Conservation (phyloP, 2,797 vertebrate genomes). For the Coregonus ussuriensis region DNA sequence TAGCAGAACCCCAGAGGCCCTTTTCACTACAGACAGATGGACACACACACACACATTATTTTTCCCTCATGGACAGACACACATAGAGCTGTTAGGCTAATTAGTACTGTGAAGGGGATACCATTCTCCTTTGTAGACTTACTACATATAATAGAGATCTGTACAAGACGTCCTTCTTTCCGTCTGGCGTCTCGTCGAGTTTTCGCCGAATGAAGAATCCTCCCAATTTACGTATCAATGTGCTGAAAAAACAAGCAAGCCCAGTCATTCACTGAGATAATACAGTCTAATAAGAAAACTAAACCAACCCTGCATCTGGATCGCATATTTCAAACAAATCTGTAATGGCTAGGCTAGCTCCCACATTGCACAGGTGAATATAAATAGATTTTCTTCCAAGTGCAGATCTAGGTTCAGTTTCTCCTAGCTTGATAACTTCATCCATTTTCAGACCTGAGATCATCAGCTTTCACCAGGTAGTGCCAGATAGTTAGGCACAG, state of each 20-base stretch:
- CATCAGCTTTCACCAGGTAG: not conserved
- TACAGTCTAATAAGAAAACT: not conserved
- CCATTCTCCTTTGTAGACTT: slow-evolving; percentile 51
- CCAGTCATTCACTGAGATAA: slow-evolving; percentile 21
- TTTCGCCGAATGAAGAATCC: slow-evolving; percentile 96
- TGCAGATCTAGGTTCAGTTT: not conserved
- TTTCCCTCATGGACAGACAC: not conserved
- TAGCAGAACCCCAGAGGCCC: not conserved
- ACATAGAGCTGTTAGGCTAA: not conserved
- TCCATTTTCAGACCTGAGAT: not conserved
- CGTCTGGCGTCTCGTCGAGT: slow-evolving; percentile 87
- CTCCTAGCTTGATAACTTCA: not conserved
- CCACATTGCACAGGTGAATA: not conserved
- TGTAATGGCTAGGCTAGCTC: not conserved
- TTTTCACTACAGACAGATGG: not conserved
- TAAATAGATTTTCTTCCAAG: not conserved
- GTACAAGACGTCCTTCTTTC: slow-evolving; percentile 93
- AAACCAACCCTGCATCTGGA: not conserved
- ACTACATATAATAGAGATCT: slow-evolving; percentile 90
- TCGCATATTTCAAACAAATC: not conserved
- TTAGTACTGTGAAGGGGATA: not conserved
- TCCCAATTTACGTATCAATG: slow-evolving; percentile 92
- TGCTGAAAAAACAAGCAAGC: slow-evolving; percentile 72
- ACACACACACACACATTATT: not conserved
- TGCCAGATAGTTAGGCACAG: not conserved